phyloP scores from a whole-genome alignment of 2,888 invertebrate genomes.

The Ecliptopera silaceata region DNA sequence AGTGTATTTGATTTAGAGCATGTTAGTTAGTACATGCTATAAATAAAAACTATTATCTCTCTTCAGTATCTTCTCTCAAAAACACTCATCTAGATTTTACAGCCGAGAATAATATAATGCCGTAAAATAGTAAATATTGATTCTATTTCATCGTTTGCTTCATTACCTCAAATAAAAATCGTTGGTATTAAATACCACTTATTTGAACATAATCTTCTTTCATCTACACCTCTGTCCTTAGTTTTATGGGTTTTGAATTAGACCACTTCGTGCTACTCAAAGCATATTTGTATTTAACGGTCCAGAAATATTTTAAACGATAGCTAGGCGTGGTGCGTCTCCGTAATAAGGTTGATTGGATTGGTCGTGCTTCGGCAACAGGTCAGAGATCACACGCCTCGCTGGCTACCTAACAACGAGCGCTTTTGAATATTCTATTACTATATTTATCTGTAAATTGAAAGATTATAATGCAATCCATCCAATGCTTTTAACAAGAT shows the following conservation, averaged over 20 bases:
- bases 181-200: slow-evolving; percentile 3
- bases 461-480: background rate
- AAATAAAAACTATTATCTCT: no score
- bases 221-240: slow-evolving; percentile 23
- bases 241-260: slow-evolving; percentile 16
- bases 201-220: slow-evolving; percentile 20
- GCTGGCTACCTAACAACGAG: slow-evolving; percentile 41
- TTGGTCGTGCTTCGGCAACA: slow-evolving; percentile 50
- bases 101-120: background rate
- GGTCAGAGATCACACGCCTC: slow-evolving; percentile 52
- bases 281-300: slow-evolving; percentile 25
- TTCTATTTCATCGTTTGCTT: background rate
- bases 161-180: background rate
- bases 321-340: slow-evolving; percentile 25
- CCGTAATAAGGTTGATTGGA: slow-evolving; percentile 55
- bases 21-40: no score
- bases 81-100: background rate
- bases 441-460: slow-evolving; percentile 11
- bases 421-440: slow-evolving; percentile 21
- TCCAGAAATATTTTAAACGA: slow-evolving; percentile 26
- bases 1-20: no score
- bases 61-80: slow-evolving; percentile 2
- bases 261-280: slow-evolving; percentile 22
- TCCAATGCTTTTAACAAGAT: background rate
- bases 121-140: background rate